Evolutionary conservation across 2,888 invertebrate genomes (phyloP).

Genomic region (Camponotus fellah): DNA sequence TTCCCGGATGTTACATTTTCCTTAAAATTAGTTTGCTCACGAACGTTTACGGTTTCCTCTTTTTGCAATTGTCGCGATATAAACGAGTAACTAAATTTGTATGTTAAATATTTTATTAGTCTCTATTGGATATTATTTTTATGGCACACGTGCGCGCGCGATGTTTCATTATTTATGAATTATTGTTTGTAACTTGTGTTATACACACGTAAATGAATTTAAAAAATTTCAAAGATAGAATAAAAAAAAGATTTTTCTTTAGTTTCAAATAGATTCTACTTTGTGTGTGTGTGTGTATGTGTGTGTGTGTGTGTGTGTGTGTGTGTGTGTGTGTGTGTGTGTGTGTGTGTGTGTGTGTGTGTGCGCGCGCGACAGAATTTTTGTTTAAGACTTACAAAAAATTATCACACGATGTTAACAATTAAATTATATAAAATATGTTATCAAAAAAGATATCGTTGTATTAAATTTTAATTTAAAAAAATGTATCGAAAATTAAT

Average conservation of each 20-base stretch:
- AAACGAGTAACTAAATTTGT: not conserved
- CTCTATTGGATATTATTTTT: not conserved
- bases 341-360: too few species aligned
- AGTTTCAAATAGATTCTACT: not conserved
- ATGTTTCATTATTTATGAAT: not conserved
- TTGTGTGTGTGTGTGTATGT: too few species aligned
- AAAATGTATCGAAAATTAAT: not conserved
- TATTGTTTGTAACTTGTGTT: too few species aligned
- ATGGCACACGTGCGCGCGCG: not conserved
- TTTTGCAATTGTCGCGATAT: not conserved
- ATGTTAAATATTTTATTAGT: not conserved
- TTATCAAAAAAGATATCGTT: not conserved
- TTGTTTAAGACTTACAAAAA: not conserved
- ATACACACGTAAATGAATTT: not conserved
- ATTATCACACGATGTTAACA: not conserved
- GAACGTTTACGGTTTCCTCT: not conserved
- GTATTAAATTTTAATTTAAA: not conserved
- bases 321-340: too few species aligned
- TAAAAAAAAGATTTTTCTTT: conserved; percentile 7
- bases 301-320: too few species aligned
- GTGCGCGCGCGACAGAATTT: not conserved
- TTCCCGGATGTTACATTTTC: conserved; percentile 9
- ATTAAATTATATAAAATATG: not conserved
- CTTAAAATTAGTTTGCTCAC: not conserved
- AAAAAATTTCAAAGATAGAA: not conserved